These are phyloP conservation scores for Drosophila bocki DNA, from an alignment of 1,140 invertebrate genomes.

Conservation along the genomic window DNA sequence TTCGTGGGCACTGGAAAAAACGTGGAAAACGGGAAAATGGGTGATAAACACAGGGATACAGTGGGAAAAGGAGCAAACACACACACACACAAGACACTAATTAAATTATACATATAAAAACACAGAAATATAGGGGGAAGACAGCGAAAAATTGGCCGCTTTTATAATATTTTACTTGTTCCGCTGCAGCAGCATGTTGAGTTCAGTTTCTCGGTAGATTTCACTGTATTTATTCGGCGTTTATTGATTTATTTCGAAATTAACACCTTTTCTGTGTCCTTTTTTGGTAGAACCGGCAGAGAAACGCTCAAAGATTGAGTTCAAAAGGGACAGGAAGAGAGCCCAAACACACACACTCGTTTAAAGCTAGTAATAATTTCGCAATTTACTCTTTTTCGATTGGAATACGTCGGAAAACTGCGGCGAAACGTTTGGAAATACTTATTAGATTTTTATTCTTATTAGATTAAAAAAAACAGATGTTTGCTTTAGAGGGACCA, in stretches of 20 bases:
- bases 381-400: constrained; percentile 37
- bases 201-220: constrained; percentile 15
- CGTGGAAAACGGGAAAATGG: constrained; percentile 1
- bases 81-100: constrained; percentile 54
- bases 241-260: constrained; percentile 12
- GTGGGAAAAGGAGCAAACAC: constrained; percentile 7
- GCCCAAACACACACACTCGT: constrained; percentile 9
- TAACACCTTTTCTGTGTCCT: constrained; percentile 19
- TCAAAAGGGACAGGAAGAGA: not conserved
- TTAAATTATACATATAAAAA: constrained; percentile 65
- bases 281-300: constrained; percentile 7
- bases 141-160: constrained; percentile 55
- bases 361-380: constrained; percentile 11
- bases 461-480: constrained; percentile 15
- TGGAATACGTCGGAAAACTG: constrained; percentile 11
- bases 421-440: constrained; percentile 3
- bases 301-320: not conserved
- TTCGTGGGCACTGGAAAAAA: constrained; percentile 37
- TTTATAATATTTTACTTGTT: constrained; percentile 74
- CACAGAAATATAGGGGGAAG: constrained; percentile 44
- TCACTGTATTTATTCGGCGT: not conserved
- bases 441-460: not conserved
- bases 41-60: constrained; percentile 4
- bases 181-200: constrained; percentile 76
- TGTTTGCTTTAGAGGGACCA: constrained; percentile 1